Conservation (phyloP, 2,888 invertebrate genomes). For the Amblyteles armatorius region DNA sequence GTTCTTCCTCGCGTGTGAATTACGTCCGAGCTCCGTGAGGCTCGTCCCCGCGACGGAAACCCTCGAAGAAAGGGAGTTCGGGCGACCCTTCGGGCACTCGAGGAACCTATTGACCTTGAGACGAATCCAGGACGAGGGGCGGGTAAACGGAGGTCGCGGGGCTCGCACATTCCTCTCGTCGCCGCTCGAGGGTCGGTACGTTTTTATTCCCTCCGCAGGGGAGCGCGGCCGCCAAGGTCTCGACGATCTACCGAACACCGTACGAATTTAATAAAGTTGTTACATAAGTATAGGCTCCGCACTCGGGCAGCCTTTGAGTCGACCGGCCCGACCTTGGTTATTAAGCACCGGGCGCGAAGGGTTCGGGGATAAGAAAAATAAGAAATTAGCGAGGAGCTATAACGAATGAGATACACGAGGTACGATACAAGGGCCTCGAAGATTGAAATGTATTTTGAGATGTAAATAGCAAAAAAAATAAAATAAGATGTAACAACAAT, state of each 20-base stretch:
- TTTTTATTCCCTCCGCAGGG: not conserved
- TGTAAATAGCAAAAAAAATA: not conserved
- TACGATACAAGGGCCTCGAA: not conserved
- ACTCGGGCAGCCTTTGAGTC: not conserved
- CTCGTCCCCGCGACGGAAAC: not conserved
- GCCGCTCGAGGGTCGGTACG: not conserved
- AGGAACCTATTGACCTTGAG: conserved; percentile 11
- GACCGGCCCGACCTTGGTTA: not conserved
- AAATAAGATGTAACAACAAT: not conserved
- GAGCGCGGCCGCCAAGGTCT: not conserved
- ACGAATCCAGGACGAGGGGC: conserved; percentile 11
- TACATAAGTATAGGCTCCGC: not conserved
- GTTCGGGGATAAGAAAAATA: not conserved
- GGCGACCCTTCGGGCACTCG: not conserved
- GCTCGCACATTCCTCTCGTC: not conserved
- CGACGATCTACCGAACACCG: not conserved
- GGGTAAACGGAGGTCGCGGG: not conserved
- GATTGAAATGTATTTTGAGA: not conserved
- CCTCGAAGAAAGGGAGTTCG: not conserved
- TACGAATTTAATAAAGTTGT: conserved; percentile 27
- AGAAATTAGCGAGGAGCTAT: not conserved
- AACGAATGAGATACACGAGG: not conserved
- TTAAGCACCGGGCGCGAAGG: not conserved
- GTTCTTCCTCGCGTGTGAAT: not conserved
- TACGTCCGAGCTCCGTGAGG: not conserved